Evolutionary conservation across 2,888 invertebrate genomes (phyloP), one percentile per base, ranked within the genome.

Genomic region (Alloscopus bannaensis): DNA sequence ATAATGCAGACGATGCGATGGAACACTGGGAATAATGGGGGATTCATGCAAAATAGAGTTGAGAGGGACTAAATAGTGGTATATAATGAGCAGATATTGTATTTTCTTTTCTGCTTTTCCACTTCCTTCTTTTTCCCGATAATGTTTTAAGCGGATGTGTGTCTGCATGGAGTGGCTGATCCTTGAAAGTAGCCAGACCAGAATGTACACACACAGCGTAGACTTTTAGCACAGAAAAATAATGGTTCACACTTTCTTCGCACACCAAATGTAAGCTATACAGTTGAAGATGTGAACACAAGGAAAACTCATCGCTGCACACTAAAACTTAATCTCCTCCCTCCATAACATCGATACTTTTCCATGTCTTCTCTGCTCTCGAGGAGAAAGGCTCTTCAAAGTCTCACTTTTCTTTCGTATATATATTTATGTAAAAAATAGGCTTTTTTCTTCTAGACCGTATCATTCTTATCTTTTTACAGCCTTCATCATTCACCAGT

Each of bases 1-100:
- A n/a, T n/a, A n/a, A n/a, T n/a, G n/a, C n/a, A n/a, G n/a, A n/a
- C n/a, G n/a, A n/a, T n/a, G n/a, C n/a, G n/a, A n/a, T n/a, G n/a
- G n/a, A n/a, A n/a, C n/a, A n/a, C n/a, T n/a, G n/a, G n/a, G n/a
- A 60, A 31, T 60, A 60, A 60, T 60, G 60, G 60, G 6, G 20
- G 20, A 60, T 31, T 60, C 60, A 60, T 60, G 60, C 60, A 60
- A 60, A 60, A 36, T 60, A 60, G 60, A 6, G 55, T 6, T 18
- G 28, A 20, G 55, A 26, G 28, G 26, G 24, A 8, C 55, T 55
- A 55, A 55, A 55, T 55, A 55, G 55, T 22, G 26, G 13, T 55
- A 28, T 55, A 55, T 55, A 55, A 55, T 55, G 55, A 55, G 55
- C 11, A 26, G 24, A 26, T 55, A 55, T 24, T 55, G 2, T 55